Base-by-base conservation (phyloP, 2,888 invertebrate genomes). In the Cryptophagus acutangulus region DNA sequence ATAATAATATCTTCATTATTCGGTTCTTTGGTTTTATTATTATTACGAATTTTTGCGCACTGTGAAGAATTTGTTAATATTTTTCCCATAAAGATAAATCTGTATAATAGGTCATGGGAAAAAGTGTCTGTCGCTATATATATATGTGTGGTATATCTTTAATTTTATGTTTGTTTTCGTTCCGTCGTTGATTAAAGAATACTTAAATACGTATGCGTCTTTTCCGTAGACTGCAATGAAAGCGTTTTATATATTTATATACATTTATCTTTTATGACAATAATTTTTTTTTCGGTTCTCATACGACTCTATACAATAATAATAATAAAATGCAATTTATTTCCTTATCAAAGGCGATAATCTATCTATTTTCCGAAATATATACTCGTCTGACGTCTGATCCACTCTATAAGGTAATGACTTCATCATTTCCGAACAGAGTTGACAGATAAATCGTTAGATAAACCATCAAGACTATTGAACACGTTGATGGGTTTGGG, bases 81-180 rank as follows among this genome's bases (percentile, higher is more conserved):
- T n/a, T 6, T 20, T n/a, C n/a, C 24, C 24, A 20, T n/a, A n/a
- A 20, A 20, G 24, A 20, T 20, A 20, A 20, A 20, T 8, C 24
- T 20, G n/a, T 20, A n/a, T 20, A 20, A 8, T 20, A 20, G 24
- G 24, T 20, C 10, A 28, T 28, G 28, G 28, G 28, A 28, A 28
- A 28, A 28, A 10, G 28, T 6, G 12, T 4, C 28, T 10, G 9
- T 6, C 20, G 9, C 9, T 20, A 6, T 20, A 20, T 6, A 4
- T 26, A 26, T 6, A 13, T 26, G 26, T 26, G 5, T 26, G 26
- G n/a, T n/a, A 12, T 26, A 3, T 26, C 12, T 8, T 20, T 29
- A 10, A 8, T 29, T 29, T 29, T 8, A 29, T 29, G 29, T 31
- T 31, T 31, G 15, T 31, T 31, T 31, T 31, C 31, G 31, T 31